Evolutionary conservation across 92 coral and sea anemone genomes (phyloP).

Genomic region (Paragorgia papillata): DNA sequence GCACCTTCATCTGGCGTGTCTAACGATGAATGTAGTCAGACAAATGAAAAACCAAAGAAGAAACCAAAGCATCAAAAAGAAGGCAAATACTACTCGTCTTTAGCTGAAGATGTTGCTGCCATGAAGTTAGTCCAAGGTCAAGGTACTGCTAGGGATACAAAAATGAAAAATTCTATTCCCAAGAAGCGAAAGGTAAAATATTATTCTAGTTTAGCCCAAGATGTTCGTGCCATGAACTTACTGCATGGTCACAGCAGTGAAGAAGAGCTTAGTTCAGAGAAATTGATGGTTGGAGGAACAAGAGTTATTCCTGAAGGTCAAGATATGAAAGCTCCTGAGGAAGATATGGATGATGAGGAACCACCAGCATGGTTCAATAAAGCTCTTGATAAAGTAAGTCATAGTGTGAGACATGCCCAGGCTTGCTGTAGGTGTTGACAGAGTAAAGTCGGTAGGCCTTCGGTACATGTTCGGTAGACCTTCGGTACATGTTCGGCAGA

Average conservation of each 20-base stretch:
- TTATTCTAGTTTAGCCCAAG: too few relatives aligned
- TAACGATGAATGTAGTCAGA: not conserved
- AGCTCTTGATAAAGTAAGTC: slow-evolving; percentile 13
- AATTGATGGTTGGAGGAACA: not conserved
- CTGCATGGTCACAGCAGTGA: too few relatives aligned
- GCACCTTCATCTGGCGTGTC: not conserved
- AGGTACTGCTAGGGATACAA: not conserved
- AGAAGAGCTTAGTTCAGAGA: not conserved
- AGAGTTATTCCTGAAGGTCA: not conserved
- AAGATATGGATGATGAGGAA: slow-evolving; percentile 3
- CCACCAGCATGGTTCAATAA: slow-evolving; percentile 34
- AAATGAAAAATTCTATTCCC: not conserved
- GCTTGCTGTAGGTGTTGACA: too few relatives aligned
- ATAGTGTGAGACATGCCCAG: too few relatives aligned
- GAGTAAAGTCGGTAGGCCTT: too few relatives aligned
- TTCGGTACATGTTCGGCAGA: too few relatives aligned
- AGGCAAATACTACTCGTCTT: slow-evolving; percentile 27
- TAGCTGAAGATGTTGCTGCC: slow-evolving; percentile 23
- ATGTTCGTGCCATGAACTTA: too few relatives aligned
- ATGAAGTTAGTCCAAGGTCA: slow-evolving; percentile 9
- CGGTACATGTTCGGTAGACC: too few relatives aligned
- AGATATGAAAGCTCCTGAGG: not conserved
- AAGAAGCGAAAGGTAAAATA: too few relatives aligned
- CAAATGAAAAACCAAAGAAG: not conserved
- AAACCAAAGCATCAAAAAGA: not conserved